Evolutionary conservation across 2,113 vertebrate genomes (phyloP).

Genomic region (Marmota monax): DNA sequence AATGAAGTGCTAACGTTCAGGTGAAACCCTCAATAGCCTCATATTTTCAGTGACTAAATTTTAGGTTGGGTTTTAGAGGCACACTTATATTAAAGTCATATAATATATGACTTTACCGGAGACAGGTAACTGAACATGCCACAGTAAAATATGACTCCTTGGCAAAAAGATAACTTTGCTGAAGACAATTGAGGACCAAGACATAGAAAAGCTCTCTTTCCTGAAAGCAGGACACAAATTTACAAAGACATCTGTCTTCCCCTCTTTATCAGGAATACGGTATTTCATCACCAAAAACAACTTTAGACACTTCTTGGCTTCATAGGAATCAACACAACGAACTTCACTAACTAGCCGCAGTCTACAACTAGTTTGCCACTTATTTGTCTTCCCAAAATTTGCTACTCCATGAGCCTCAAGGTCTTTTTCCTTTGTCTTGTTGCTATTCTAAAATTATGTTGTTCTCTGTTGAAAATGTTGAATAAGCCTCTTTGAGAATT

Average conservation of each 20-base stretch:
- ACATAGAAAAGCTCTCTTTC: neutral
- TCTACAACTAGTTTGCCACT: neutral
- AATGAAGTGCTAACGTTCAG: neutral
- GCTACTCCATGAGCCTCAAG: neutral
- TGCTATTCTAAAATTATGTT: neutral
- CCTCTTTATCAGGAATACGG: neutral
- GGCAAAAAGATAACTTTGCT: neutral
- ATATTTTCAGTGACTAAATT: neutral
- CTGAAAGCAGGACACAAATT: neutral
- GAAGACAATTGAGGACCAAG: neutral
- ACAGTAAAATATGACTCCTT: neutral
- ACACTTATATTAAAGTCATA: neutral
- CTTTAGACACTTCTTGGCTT: neutral
- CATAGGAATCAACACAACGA: too few species aligned
- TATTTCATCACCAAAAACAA: neutral
- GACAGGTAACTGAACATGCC: neutral
- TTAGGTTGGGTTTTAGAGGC: neutral
- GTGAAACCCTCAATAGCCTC: too few species aligned
- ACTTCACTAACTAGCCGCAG: neutral
- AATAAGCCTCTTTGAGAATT: neutral
- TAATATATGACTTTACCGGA: neutral
- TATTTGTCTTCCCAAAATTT: neutral
- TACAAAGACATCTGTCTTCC: neutral
- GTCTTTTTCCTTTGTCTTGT: neutral
- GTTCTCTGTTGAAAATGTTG: neutral